Conservation (phyloP, 1,140 invertebrate species). For the Drosophila auraria region DNA sequence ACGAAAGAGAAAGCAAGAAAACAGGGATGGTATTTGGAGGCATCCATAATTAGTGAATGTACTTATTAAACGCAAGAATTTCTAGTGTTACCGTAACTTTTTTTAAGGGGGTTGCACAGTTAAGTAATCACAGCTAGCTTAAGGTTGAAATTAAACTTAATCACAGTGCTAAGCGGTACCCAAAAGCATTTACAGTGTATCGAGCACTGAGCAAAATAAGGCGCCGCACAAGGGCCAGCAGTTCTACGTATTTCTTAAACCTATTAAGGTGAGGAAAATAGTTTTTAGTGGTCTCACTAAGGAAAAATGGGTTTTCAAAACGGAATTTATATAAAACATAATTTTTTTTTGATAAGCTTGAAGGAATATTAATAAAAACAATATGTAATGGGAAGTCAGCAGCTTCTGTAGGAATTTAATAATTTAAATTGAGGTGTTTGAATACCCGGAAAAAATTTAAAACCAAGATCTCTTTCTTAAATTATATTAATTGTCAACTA, state of each 20-base stretch:
- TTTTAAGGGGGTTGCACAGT: constrained; percentile 37
- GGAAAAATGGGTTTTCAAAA: not conserved
- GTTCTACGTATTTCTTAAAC: not conserved
- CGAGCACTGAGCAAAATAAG: constrained; percentile 15
- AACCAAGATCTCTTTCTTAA: no score
- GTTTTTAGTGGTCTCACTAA: not conserved
- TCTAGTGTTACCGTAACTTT: constrained; percentile 31
- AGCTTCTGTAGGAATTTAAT: no score
- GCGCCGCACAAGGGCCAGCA: not conserved
- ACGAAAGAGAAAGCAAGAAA: not conserved
- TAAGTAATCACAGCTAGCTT: constrained; percentile 26
- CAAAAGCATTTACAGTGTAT: constrained; percentile 32
- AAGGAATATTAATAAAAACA: no score
- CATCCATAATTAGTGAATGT: constrained; percentile 38
- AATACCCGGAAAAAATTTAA: no score
- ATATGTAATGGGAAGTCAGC: no score
- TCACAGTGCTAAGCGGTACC: constrained; percentile 17
- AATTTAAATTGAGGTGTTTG: no score
- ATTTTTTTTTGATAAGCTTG: no score
- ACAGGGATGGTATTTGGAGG: constrained; percentile 27
- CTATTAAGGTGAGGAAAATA: not conserved
- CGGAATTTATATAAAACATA: not conserved
- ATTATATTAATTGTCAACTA: no score
- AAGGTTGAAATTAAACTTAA: constrained; percentile 6
- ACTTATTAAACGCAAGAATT: constrained; percentile 36